Base-by-base conservation (phyloP, 1,140 invertebrate genomes). In the Branchinecta lindahli region DNA sequence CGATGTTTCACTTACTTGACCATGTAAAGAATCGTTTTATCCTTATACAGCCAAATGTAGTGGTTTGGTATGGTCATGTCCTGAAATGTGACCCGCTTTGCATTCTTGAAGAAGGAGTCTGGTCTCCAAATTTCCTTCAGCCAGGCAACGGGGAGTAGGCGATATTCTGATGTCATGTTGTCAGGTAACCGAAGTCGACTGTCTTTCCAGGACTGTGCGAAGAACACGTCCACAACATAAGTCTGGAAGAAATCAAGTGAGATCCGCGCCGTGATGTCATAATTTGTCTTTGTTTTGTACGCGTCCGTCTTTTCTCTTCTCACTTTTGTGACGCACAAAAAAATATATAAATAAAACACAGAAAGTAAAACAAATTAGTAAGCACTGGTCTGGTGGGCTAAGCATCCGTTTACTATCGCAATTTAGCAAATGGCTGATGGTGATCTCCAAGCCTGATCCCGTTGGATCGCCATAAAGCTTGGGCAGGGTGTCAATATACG, bases 61-160 rank as follows among this genome's bases (percentile, higher is more conserved):
- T 94, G 91, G 79, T 93, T 94, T 0, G 91, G 91, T 78, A 94
- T 91, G 75, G 89, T 92, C 90, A 94, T 94, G 81, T 93, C 70
- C 45, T 75, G 74, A 67, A 77, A 77, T 3, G 73, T 77, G n/a
- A 77, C 77, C 45, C 72, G 68, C 69, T 77, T 77, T n/a, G 76
- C 76, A 69, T 76, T 76, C 66, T 75, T 76, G 61, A 76, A 76
- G 72, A 76, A 76, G 9, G 74, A 72, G 69, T 76, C 75, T 0
- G 75, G 75, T n/a, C 74, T 67, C 75, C 75, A 76, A 20, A 76
- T 73, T 61, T 75, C 73, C 45, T 75, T 76, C 12, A 77, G 72
- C 76, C 76, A 77, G 8, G 70, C 46, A 33, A 77, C 73, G 44
- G 75, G 75, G 45, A 77, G 73, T 15, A 76, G 71, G 18, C 76